These are phyloP conservation scores for Argya squamiceps DNA, from an alignment of 2,797 vertebrate species.

Conservation along the genomic window DNA sequence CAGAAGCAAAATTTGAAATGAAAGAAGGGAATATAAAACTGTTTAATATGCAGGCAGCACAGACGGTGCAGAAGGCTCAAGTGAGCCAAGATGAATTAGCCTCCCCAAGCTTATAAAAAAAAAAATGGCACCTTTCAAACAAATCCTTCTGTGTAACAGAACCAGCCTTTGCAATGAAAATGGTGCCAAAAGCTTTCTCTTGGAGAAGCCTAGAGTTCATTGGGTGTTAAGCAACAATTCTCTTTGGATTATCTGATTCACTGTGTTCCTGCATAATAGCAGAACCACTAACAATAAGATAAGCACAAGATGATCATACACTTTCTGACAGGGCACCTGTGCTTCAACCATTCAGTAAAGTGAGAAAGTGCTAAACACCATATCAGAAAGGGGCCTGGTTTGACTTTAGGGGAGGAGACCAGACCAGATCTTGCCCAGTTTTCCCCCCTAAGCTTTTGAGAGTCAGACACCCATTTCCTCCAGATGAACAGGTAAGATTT, in stretches of 20 bases:
- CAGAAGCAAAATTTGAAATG: neutral
- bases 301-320: neutral
- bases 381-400: neutral
- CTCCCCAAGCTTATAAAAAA: neutral
- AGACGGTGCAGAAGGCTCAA: neutral
- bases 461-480: neutral
- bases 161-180: neutral
- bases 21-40: neutral
- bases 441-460: neutral
- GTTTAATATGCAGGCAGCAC: conserved; percentile 36
- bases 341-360: neutral
- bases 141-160: conserved; percentile 28
- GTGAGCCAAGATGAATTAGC: conserved; percentile 33
- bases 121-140: conserved; percentile 17
- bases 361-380: neutral
- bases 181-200: neutral
- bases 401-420: neutral
- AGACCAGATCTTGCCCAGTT: neutral
- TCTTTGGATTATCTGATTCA: neutral
- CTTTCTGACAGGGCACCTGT: neutral
- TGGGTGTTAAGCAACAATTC: neutral
- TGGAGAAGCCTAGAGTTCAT: neutral
- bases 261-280: fast-evolving
- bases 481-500: neutral
- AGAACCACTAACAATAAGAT: neutral